Evolutionary conservation across 2,888 invertebrate genomes (phyloP), one percentile per base, ranked within the genome.

Genomic region (Cabera pusaria): DNA sequence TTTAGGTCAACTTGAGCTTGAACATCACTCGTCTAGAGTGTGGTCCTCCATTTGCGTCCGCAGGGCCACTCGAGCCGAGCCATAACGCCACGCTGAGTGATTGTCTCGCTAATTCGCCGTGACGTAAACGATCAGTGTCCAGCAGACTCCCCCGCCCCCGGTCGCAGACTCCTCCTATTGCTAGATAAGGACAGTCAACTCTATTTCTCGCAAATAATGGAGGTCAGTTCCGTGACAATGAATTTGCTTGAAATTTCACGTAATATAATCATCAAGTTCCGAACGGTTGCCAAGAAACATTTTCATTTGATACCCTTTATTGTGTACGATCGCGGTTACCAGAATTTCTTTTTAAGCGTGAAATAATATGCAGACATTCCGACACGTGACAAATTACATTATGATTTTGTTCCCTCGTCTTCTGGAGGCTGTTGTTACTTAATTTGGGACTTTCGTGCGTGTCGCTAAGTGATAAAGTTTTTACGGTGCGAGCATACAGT

Each of bases 321-420:
- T 25, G 18, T 29, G 10, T 22, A 20, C 17, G 31, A 39, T 27
- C 32, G 9, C 28, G 29, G 8, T 35, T 20, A 25, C 25, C 21
- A 21, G 17, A 42, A 42, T 26, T 36, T 25, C 12, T 7, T 31
- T 29, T 34, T 16, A 24, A 16, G 2, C 12, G 7, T 14, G 2
- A 35, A 35, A 27, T 24, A 41, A 29, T 41, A 41, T 41, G 41
- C 41, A 42, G 21, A 24, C 26, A 12, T 26, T 42, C 25, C 64
- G 71, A 70, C 71, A 66, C 58, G 65, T 80, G 78, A 79, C 69
- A 80, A 80, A 81, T 84, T 72, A 71, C 70, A 61, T 77, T 77
- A 75, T 76, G 68, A 78, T 79, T 75, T 74, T 72, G 72, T 73
- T 76, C 59, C 60, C 52, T 51, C 55, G 58, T 59, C 59, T 54